Percentiles rank a stretch among this genome's conserved stretches.
Conservation (phyloP, 1,140 invertebrate species). For the Caerostris darwini region DNA sequence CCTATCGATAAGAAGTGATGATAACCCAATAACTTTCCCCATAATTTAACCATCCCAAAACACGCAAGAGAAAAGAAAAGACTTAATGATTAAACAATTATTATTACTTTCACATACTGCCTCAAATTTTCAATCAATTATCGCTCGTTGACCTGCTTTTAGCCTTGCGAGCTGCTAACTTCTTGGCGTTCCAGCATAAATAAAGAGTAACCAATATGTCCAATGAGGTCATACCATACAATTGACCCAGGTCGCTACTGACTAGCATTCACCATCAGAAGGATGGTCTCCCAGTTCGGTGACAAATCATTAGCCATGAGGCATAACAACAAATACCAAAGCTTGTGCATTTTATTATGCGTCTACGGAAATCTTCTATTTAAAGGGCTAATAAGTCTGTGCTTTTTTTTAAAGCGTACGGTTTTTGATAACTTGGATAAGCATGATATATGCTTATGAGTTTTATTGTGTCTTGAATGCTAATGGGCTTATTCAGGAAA, state of each 20-base stretch:
- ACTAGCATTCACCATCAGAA: slow-evolving; percentile 55
- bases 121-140: slow-evolving; percentile 66
- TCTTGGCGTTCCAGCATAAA: slow-evolving; percentile 43
- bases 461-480: neutral
- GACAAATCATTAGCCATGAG: neutral
- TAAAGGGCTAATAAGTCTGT: too few species aligned
- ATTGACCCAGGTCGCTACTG: slow-evolving; percentile 49
- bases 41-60: neutral
- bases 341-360: too few species aligned
- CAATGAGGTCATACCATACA: slow-evolving; percentile 62
- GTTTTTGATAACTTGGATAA: too few species aligned
- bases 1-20: slow-evolving; percentile 60
- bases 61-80: slow-evolving; percentile 2
- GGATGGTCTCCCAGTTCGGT: neutral
- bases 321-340: neutral
- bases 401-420: too few species aligned
- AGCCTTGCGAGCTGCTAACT: neutral
- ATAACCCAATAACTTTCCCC: slow-evolving; percentile 61
- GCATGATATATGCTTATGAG: too few species aligned
- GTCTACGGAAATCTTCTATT: too few species aligned
- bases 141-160: slow-evolving; percentile 58
- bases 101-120: slow-evolving; percentile 26
- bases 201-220: slow-evolving; percentile 47
- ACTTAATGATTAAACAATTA: neutral
- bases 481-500: neutral